Evolutionary conservation across 2,797 vertebrate species (phyloP).

Genomic region (Sebastes iracundus): DNA sequence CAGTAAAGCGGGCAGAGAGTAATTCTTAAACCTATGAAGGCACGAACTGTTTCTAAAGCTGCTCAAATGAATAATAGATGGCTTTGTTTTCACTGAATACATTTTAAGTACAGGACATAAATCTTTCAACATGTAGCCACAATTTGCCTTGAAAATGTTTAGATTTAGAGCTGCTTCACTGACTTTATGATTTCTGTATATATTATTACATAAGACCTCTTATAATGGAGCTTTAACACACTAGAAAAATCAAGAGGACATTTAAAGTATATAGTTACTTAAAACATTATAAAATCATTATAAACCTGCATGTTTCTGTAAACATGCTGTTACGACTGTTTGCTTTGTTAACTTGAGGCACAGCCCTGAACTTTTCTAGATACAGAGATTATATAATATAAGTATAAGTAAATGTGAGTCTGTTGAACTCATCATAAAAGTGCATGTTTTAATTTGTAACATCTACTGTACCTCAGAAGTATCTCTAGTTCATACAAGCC

Average conservation of each 20-base stretch:
- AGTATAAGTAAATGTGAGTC: background rate
- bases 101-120: conserved; percentile 47
- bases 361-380: background rate
- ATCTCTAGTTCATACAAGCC: conserved; percentile 10
- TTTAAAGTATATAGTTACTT: background rate
- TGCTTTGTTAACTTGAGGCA: background rate
- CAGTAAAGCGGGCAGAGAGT: background rate
- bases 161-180: background rate
- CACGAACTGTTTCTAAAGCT: conserved; percentile 22
- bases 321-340: background rate
- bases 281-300: background rate
- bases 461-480: background rate
- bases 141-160: conserved; percentile 31
- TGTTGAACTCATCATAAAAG: background rate
- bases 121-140: conserved; percentile 54
- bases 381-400: background rate
- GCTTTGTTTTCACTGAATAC: conserved; percentile 48
- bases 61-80: conserved; percentile 61
- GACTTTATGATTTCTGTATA: background rate
- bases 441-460: background rate
- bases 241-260: background rate
- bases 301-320: background rate
- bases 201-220: conserved; percentile 2
- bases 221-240: background rate
- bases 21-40: background rate